Evolutionary conservation across 2,888 invertebrate genomes (phyloP), one percentile per base, ranked within the genome.

Genomic region (Chironomus riparius): DNA sequence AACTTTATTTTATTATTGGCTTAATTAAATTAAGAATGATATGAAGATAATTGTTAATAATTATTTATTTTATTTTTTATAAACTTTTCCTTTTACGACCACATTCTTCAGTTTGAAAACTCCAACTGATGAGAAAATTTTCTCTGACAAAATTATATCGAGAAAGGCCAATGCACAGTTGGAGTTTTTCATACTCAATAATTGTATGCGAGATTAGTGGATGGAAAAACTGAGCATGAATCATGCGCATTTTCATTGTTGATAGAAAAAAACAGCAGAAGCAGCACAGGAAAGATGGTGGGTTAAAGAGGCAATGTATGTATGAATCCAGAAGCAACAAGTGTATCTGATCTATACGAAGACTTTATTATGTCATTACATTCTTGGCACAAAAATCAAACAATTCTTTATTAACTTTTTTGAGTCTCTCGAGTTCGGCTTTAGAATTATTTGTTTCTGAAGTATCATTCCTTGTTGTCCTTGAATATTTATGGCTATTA

Each of bases 321-420:
- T 18, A 56, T 56, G 2, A 38, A 10, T 38, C 10, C 38, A 10
- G 38, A 38, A 38, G 21, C 65, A 65, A 65, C 65, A 65, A 65
- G 65, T 65, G 65, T 62, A 12, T 21, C 21, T 21, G 21, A 22
- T 15, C 15, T 21, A 24, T 24, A 65, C 15, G 38, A 38, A 2
- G 18, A 38, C 24, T 24, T 65, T 62, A 13, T 18, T 76, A 76
- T 70, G 76, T 76, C 56, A 87, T 80, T 76, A 86, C 80, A 77
- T 86, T 86, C 77, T 86, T 83, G 73, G 87, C 81, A 50, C 87
- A 85, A 80, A 86, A 85, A 78, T 87, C 81, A 83, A 88, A 90
- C 77, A 91, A 83, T 80, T 87, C 86, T 13, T 86, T 84, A 83
- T 90, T 91, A 15, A 88, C 85, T 77, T 83, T 82, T 80, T 87